Evolutionary conservation across 2,888 invertebrate species (phyloP), one percentile per base, ranked within the genome.

Genomic region (Diarsia mendica): DNA sequence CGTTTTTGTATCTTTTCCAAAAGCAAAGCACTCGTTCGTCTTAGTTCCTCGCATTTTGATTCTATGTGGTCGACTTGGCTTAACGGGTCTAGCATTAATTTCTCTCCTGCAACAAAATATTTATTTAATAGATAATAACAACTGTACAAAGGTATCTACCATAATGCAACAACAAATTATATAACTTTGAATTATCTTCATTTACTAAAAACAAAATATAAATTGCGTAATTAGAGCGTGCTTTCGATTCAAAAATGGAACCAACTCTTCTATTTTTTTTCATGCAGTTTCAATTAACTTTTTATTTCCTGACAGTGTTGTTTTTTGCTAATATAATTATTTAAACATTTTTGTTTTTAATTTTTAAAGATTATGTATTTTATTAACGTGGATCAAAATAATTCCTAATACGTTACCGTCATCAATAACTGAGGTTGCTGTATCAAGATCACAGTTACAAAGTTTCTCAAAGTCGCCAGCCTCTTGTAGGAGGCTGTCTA

Each of bases 21-120:
- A 82, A 99, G 97, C 87, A 99, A 97, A 72, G 98, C 98, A 91
- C 98, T 98, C 92, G 99, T 98, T 89, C 99, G 97, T 90, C 98
- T 97, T 79, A 99, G 95, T 95, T 99, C 99, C 87, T 98, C 98
- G 94, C 99, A 99, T 96, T 99, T 99, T 61, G 99, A 99, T 91
- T 99, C 98, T 61, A 99, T 98, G 89, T 99, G 98, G 94, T 99
- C 99, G 84, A 98, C 97, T 53, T 99, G 98, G 90, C 98, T 98
- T 90, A 98, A 97, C 72, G 98, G 98, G 76, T 98, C 98, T 88
- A 97, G 97, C 91, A 99, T 97, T 91, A 99, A 96, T 90, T 98
- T 98, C 88, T 98, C 98, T 69, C 99, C 99, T 96, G 84, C 33
- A 89, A 90, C 61, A 48, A 78, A 66, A 80, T n/a, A 51, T 28